Base-by-base conservation (phyloP, 2,113 vertebrate genomes). In the Vulpes lagopus region DNA sequence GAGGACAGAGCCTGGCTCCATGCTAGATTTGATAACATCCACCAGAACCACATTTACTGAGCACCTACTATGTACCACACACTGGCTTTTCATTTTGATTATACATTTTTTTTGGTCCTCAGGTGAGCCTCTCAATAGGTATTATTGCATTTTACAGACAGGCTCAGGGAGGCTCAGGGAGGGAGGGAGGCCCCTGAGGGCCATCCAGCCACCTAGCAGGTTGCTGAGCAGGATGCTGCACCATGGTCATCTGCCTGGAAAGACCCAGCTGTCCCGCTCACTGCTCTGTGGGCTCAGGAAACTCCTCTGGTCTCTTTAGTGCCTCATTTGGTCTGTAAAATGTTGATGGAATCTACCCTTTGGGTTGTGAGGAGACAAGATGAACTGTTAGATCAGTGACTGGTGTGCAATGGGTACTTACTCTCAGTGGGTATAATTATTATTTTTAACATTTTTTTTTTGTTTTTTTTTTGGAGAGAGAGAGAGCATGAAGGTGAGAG, bases 31-130 rank as follows among this genome's bases (percentile, higher is more conserved):
- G 3, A 27, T 1, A 8, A 11, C 11, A 3, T 25, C 60, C 2
- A 30, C 10, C 1, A 5, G 0, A 9, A 5, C 64, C 5, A 22
- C 16, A 0, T 14, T 12, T 27, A 8, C 3, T 1, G 11, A 38
- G 76, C 17, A 38, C 51, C 49, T 43, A 10, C 30, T 12, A 0
- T 9, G 38, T 17, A 23, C 43, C 43, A 51, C 20, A 3, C 65
- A 19, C 27, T 14, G 22, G 74, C 16, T 17, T 16, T 74, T 16
- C 62, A 51, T 38, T 51, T 17, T 27, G 76, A 38, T 1, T 5
- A 0, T 81, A 4, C 19, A 5, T 32, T 69, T 59, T 14, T 6
- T 57, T 27, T 35, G 30, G 22, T 30, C 64, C 38, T 35, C 22
- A 51, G 5, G 53, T 4, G 3, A 27, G 69, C 51, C 83, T 87